Percentiles rank a stretch among this genome's conserved stretches.
These are phyloP conservation scores for Drosophila tanythrix DNA, from an alignment of 2,888 invertebrate genomes.

Conservation along the genomic window DNA sequence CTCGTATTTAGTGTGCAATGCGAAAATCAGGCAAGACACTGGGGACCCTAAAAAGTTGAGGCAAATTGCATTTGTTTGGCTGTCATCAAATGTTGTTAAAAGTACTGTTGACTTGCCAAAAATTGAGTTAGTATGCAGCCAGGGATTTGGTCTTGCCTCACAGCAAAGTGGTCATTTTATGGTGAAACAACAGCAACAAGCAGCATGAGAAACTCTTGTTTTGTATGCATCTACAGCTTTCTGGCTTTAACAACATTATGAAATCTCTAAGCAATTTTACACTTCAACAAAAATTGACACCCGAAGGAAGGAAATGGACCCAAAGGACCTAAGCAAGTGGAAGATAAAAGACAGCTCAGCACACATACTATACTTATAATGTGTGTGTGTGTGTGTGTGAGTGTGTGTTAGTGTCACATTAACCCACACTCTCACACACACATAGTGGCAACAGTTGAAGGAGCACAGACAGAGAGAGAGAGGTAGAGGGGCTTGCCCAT, in stretches of 20 bases:
- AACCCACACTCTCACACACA: constrained; percentile 48
- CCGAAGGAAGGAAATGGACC: constrained; percentile 26
- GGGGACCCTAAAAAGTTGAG: constrained; percentile 34
- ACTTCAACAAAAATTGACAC: constrained; percentile 78
- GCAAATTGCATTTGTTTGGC: constrained; percentile 65
- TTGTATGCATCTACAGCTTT: constrained; percentile 18
- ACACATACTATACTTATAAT: constrained; percentile 17
- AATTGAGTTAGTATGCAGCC: constrained; percentile 53
- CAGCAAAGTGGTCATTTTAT: constrained; percentile 57
- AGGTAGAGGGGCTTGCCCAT: constrained; percentile 2
- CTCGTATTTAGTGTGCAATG: neutral
- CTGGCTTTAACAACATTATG: constrained; percentile 72
- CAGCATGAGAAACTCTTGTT: constrained; percentile 4
- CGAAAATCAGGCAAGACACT: neutral
- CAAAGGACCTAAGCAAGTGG: constrained; percentile 67
- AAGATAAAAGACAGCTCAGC: constrained; percentile 71
- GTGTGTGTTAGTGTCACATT: constrained; percentile 43
- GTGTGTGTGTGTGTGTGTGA: neutral
- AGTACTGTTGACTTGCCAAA: constrained; percentile 30
- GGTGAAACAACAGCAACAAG: constrained; percentile 16
- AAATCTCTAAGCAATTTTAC: constrained; percentile 79
- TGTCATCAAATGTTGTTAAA: constrained; percentile 46
- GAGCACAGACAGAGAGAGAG: constrained; percentile 27
- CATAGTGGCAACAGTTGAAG: constrained; percentile 57
- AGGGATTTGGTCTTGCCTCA: constrained; percentile 45